A percentile compares a stretch with the other conserved stretches of the same genome.
Evolutionary conservation across 1,140 invertebrate species (phyloP).

Genomic region (Drosophila mauritiana): DNA sequence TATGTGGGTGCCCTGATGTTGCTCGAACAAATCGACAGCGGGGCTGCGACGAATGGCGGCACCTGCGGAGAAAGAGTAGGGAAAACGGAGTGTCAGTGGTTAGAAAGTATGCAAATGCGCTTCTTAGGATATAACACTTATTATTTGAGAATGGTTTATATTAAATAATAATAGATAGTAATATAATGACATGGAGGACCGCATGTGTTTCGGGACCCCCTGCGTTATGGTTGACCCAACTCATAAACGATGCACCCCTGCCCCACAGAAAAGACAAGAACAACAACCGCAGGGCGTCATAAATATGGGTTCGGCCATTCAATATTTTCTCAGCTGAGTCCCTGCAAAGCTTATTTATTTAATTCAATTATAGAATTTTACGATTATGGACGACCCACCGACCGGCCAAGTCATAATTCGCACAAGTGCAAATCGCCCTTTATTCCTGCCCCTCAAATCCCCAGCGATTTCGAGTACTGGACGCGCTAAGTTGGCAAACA

Average conservation of each 20-base stretch:
- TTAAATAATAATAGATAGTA: constrained; percentile 1
- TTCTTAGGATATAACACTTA: not conserved
- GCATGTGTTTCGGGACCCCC: not conserved
- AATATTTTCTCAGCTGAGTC: constrained; percentile 79
- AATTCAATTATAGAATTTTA: constrained; percentile 84
- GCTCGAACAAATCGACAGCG: constrained; percentile 95
- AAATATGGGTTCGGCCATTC: constrained; percentile 51
- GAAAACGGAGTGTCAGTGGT: constrained; percentile 16
- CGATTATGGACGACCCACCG: constrained; percentile 62
- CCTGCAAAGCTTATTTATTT: constrained; percentile 69
- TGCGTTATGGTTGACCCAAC: constrained; percentile 15
- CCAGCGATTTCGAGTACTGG: constrained; percentile 56
- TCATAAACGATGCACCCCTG: constrained; percentile 24
- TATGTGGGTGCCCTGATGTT: constrained; percentile 98
- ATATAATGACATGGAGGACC: not conserved
- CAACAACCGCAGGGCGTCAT: constrained; percentile 55
- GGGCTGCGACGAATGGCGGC: constrained; percentile 89
- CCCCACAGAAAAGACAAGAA: constrained; percentile 20
- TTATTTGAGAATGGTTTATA: not conserved
- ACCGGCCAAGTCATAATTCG: constrained; percentile 71
- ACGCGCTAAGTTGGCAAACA: constrained; percentile 76
- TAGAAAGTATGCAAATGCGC: constrained; percentile 8
- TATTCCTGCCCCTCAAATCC: constrained; percentile 41
- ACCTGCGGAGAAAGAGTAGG: constrained; percentile 86
- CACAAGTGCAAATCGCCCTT: constrained; percentile 77